These are phyloP conservation scores for Pinna nobilis DNA, from an alignment of 1,140 invertebrate species.

Conservation along the genomic window DNA sequence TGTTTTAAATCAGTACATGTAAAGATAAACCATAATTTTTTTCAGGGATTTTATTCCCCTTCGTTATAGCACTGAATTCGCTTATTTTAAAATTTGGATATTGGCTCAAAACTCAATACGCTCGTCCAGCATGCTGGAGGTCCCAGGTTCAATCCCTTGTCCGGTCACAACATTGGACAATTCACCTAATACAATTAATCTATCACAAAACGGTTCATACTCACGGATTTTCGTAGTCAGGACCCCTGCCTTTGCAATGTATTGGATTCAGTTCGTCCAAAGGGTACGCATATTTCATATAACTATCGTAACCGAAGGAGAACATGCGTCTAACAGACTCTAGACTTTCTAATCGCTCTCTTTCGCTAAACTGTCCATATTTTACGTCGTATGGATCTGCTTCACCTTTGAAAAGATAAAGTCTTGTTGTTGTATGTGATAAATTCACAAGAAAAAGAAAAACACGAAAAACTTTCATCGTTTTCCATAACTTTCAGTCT, in stretches of 20 bases:
- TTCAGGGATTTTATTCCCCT: too few species aligned
- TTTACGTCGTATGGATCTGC: conserved; percentile 74
- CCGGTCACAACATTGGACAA: too few species aligned
- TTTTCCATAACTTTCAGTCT: conserved; percentile 25
- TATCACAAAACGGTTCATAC: conserved; percentile 6
- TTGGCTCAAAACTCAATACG: background rate
- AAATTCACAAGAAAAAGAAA: conserved; percentile 13
- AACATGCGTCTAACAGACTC: conserved; percentile 77
- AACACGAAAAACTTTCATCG: conserved; percentile 20
- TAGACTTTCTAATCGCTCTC: conserved; percentile 69
- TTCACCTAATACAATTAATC: background rate
- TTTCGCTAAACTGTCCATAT: conserved; percentile 74
- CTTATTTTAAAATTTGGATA: background rate
- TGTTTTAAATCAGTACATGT: too few species aligned
- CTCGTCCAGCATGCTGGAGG: too few species aligned
- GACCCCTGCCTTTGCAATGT: conserved; percentile 78
- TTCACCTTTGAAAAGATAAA: conserved; percentile 15
- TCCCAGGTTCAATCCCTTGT: too few species aligned
- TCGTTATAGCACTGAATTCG: background rate
- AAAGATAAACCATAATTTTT: too few species aligned
- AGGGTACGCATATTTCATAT: conserved; percentile 79
- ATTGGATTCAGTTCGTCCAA: conserved; percentile 80
- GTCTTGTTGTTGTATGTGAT: conserved; percentile 5
- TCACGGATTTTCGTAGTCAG: conserved; percentile 81
- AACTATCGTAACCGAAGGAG: conserved; percentile 78